Base-by-base conservation (phyloP, 2,888 invertebrate species). In the Vannuccia rotundouncinata region DNA sequence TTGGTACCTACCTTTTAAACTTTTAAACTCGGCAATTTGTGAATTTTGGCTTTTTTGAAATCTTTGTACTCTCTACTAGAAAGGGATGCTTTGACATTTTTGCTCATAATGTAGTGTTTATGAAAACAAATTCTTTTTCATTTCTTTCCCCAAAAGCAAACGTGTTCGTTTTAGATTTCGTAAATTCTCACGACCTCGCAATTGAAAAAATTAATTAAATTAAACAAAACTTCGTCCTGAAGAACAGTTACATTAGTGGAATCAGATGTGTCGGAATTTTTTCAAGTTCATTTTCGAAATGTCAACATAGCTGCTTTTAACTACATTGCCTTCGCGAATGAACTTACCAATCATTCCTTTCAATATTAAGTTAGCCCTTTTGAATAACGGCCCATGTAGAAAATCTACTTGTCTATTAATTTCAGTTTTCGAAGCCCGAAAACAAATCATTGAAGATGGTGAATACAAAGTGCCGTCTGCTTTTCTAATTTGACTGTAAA, bases 11-110 rank as follows among this genome's bases (percentile, higher is more conserved):
- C 66, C 5, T 66, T 66, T 66, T 66, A 66, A 66, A 66, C 66
- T 66, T 66, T 66, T 66, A 5, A 66, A 66, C 66, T 66, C 22
- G 66, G 66, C 22, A 66, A 66, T 66, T 66, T 66, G 66, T 66
- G 25, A 22, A 66, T 66, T 66, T 66, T 66, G 22, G 66, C 66
- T 66, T 66, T 66, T 66, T 66, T 66, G 66, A 66, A 27, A 66
- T 66, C 66, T 66, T 66, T 27, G 66, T 66, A 66, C 66, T 66
- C 5, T 66, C 66, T 66, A 27, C 66, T 66, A 66, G 66, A 66
- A 66, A 66, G 66, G 66, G 66, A 66, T 66, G 66, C 66, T 66
- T 66, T 66, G 66, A 22, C 66, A 66, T 66, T 66, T 66, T 66
- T 66, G 66, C 22, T 66, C 22, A 66, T 66, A 13, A 66, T 66